These are phyloP conservation scores for Benthosema pterotum DNA, from an alignment of 2,797 vertebrate genomes.

Conservation along the genomic window DNA sequence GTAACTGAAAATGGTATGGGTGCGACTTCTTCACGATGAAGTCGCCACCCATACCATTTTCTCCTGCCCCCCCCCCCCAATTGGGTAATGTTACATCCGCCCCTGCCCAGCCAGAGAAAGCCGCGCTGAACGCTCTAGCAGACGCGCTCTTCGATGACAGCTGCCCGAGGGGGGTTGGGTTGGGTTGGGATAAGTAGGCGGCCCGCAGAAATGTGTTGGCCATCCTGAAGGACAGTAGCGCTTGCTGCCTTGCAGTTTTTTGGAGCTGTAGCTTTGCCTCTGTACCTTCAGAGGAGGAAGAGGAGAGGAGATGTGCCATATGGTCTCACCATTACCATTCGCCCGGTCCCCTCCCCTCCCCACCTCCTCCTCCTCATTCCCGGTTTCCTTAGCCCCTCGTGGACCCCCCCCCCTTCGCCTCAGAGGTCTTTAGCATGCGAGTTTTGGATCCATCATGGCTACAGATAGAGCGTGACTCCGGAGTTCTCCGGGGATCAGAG, in stretches of 20 bases:
- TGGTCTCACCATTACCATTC: slow-evolving; percentile 73
- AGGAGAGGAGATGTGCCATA: too few relatives aligned
- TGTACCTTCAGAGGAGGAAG: slow-evolving; percentile 47
- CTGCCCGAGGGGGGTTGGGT: slow-evolving; percentile 62
- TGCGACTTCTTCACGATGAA: too few relatives aligned
- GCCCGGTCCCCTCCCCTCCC: slow-evolving; percentile 38
- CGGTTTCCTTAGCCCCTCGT: slow-evolving; percentile 35
- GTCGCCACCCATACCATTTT: too few relatives aligned
- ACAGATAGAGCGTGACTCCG: slow-evolving; percentile 64
- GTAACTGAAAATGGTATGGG: too few relatives aligned
- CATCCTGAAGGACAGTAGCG: slow-evolving; percentile 55
- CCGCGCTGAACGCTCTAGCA: slow-evolving; percentile 66
- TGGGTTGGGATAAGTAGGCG: slow-evolving; percentile 59
- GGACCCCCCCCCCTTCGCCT: slow-evolving; percentile 60
- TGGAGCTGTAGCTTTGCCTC: slow-evolving; percentile 36
- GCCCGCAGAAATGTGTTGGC: slow-evolving; percentile 65
- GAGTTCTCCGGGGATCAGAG: slow-evolving; percentile 39
- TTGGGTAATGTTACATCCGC: too few relatives aligned
- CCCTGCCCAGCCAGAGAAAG: too few relatives aligned
- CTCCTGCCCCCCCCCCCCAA: too few relatives aligned
- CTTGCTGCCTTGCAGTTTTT: too few relatives aligned
- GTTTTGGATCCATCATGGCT: slow-evolving; percentile 62
- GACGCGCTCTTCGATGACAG: slow-evolving; percentile 65
- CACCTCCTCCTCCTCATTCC: slow-evolving; percentile 34
- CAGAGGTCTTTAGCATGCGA: slow-evolving; percentile 51